A percentile compares a stretch with the other conserved stretches of the same genome.
phyloP scores from a whole-genome alignment of 2,888 invertebrate species.

The Corbicula japonica region DNA sequence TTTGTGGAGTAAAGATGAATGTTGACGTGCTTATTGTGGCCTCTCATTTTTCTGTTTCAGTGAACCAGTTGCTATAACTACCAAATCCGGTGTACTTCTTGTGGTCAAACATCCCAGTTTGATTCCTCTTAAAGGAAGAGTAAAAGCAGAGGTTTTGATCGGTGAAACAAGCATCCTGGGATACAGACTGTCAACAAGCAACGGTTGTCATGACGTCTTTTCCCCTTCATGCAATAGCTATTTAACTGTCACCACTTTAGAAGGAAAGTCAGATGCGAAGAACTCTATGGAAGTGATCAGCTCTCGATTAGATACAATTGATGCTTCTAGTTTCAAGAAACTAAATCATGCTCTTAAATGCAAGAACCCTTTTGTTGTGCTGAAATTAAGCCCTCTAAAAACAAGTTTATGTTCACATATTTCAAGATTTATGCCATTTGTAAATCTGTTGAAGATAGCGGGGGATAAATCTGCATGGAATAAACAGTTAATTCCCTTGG shows the following conservation, averaged over 20 bases:
- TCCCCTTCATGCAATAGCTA: slow-evolving; percentile 76
- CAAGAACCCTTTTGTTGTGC: slow-evolving; percentile 53
- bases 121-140: slow-evolving; percentile 71
- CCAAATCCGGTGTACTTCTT: slow-evolving; percentile 49
- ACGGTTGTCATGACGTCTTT: slow-evolving; percentile 61
- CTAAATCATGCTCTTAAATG: slow-evolving; percentile 19
- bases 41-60: too few relatives aligned
- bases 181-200: slow-evolving; percentile 53
- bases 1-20: too few relatives aligned
- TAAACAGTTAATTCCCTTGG: slow-evolving; percentile 41
- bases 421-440: slow-evolving; percentile 54
- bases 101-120: slow-evolving; percentile 65
- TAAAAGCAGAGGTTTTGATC: slow-evolving; percentile 59
- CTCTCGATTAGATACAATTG: neutral
- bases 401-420: slow-evolving; percentile 68
- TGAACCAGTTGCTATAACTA: too few relatives aligned
- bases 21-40: too few relatives aligned
- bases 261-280: slow-evolving; percentile 42
- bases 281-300: slow-evolving; percentile 13
- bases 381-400: slow-evolving; percentile 61
- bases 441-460: slow-evolving; percentile 35
- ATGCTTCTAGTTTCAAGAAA: neutral
- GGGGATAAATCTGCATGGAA: slow-evolving; percentile 41
- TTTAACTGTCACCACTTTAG: slow-evolving; percentile 64
- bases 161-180: slow-evolving; percentile 71